Evolutionary conservation across 2,888 invertebrate species (phyloP).

Genomic region (Charanyca ferruginea): DNA sequence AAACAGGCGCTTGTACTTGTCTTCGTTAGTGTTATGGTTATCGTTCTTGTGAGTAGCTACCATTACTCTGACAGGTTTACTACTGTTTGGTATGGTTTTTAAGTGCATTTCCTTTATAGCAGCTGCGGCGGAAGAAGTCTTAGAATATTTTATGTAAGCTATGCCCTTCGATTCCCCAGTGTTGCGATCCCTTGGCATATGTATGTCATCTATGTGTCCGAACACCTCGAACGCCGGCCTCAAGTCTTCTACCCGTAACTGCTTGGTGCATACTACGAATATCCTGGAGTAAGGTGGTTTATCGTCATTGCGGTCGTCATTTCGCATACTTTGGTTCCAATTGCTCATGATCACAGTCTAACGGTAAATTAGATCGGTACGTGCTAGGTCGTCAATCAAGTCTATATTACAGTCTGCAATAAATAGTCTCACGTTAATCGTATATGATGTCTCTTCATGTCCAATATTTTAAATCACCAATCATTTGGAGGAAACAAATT

Average conservation of each 20-base stretch:
- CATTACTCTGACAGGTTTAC: constrained; percentile 96
- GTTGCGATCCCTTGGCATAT: constrained; percentile 96
- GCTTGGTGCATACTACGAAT: constrained; percentile 96
- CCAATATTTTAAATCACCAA: constrained; percentile 43
- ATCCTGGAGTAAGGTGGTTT: constrained; percentile 97
- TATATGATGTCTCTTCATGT: constrained; percentile 54
- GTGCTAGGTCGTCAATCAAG: constrained; percentile 61
- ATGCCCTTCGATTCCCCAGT: constrained; percentile 97
- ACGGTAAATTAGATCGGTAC: constrained; percentile 61
- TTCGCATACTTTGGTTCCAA: constrained; percentile 62
- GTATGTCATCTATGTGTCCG: constrained; percentile 96
- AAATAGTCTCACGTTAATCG: constrained; percentile 58
- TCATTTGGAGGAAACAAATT: constrained; percentile 34
- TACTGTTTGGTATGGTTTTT: constrained; percentile 93
- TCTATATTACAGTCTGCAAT: constrained; percentile 60
- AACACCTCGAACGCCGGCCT: constrained; percentile 94
- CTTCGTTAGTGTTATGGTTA: constrained; percentile 73
- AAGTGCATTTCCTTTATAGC: constrained; percentile 97
- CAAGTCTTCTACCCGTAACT: constrained; percentile 93
- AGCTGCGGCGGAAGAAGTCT: constrained; percentile 97
- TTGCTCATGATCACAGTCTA: constrained; percentile 64
- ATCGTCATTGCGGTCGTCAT: constrained; percentile 86
- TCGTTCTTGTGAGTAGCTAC: constrained; percentile 93
- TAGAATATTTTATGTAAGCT: constrained; percentile 97
- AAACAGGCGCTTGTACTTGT: constrained; percentile 93